These are phyloP conservation scores for Sphaerodactylus townsendi DNA, from an alignment of 2,113 vertebrate species.

Conservation along the genomic window DNA sequence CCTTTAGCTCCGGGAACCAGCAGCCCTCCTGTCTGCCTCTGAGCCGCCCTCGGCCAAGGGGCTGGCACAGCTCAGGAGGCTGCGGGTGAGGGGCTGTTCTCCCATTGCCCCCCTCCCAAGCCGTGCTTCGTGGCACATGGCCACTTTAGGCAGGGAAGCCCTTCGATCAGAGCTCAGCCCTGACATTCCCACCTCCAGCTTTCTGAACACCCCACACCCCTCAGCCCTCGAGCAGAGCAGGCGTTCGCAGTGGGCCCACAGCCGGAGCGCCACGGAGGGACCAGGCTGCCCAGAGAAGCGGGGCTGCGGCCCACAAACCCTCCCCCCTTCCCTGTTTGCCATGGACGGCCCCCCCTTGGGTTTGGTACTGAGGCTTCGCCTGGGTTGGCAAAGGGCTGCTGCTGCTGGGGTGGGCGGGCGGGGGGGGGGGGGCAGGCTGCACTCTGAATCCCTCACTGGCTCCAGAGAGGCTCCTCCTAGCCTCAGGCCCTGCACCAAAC, in stretches of 20 bases:
- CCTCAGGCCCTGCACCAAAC: not conserved
- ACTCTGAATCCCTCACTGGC: no score
- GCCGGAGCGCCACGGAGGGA: not conserved
- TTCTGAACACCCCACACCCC: not conserved
- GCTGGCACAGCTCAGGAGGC: no score
- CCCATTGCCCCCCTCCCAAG: not conserved
- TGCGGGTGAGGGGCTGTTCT: not conserved
- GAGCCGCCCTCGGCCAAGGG: accelerated
- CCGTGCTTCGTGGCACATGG: no score
- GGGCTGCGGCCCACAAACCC: no score
- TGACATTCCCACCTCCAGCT: accelerated
- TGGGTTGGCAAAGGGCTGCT: not conserved
- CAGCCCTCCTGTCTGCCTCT: no score
- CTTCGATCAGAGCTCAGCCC: not conserved
- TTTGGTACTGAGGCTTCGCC: not conserved
- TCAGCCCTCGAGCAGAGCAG: not conserved
- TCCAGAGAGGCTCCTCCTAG: not conserved
- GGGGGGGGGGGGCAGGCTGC: accelerated
- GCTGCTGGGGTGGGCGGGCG: no score
- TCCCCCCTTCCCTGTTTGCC: not conserved
- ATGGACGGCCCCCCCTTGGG: no score
- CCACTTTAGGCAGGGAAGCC: not conserved
- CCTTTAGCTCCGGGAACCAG: no score
- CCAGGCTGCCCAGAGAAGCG: no score
- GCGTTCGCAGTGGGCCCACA: not conserved